phyloP scores from a whole-genome alignment of 2,113 vertebrate species.

The Morone saxatilis region DNA sequence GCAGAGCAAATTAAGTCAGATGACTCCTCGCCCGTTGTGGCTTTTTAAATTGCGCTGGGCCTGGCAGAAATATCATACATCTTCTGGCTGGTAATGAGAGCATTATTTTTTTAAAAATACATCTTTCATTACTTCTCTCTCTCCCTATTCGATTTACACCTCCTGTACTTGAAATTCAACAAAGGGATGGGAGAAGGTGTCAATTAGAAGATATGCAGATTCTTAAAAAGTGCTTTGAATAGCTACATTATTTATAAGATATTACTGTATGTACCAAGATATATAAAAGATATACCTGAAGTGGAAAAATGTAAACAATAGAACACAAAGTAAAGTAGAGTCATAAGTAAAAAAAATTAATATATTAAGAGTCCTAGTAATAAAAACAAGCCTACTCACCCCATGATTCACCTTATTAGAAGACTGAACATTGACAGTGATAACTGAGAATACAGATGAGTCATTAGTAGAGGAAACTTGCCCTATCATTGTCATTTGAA shows the following conservation, averaged over 20 bases:
- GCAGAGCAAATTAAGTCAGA: slow-evolving; percentile 68
- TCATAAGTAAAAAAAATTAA: too few relatives aligned
- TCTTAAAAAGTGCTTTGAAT: slow-evolving; percentile 8
- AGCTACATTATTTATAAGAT: slow-evolving; percentile 3
- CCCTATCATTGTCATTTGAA: not conserved
- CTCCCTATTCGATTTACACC: slow-evolving; percentile 34
- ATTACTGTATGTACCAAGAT: not conserved
- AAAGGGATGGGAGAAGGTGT: not conserved
- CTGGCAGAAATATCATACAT: slow-evolving; percentile 55
- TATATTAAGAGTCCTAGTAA: not conserved
- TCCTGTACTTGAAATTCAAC: slow-evolving; percentile 50
- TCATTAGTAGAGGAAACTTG: not conserved
- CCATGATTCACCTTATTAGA: not conserved
- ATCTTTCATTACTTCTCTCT: slow-evolving; percentile 49
- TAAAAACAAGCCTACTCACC: not conserved
- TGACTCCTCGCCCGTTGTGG: slow-evolving; percentile 48
- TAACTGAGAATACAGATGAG: not conserved
- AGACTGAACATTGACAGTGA: not conserved
- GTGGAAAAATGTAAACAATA: not conserved
- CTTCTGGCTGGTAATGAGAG: slow-evolving; percentile 58
- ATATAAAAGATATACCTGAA: slow-evolving; percentile 1
- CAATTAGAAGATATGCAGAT: slow-evolving; percentile 19
- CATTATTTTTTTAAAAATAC: slow-evolving; percentile 34
- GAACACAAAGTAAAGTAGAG: not conserved
- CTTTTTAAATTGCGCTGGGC: slow-evolving; percentile 62